phyloP scores from a whole-genome alignment of 2,113 vertebrate species.

The Muntiacus reevesi region DNA sequence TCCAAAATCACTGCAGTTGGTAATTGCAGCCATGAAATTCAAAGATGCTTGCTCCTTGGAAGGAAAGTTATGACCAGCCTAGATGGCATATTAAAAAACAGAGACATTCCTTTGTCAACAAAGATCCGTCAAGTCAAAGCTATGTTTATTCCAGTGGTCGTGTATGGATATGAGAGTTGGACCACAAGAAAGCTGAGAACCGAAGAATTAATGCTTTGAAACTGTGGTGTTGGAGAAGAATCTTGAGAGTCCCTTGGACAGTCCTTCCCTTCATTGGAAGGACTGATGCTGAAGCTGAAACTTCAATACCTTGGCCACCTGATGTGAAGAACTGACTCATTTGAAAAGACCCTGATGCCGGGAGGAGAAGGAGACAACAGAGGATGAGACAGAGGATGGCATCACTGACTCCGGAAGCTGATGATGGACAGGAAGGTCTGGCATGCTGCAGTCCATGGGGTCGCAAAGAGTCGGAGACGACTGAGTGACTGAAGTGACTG shows the following conservation, averaged over 20 bases:
- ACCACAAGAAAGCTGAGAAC: not conserved
- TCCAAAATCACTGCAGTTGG: not conserved
- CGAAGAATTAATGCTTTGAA: not conserved
- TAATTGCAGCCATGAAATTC: not conserved
- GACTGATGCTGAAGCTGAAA: not conserved
- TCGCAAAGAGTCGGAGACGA: rapidly evolving
- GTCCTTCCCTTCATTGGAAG: not conserved
- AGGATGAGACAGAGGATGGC: not conserved
- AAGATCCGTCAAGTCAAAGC: not conserved
- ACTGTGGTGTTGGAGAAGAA: not conserved
- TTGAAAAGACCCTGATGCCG: not conserved
- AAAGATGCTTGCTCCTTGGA: not conserved
- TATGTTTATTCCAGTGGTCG: not conserved
- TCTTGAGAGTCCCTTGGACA: not conserved
- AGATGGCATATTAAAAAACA: not conserved
- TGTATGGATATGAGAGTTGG: not conserved
- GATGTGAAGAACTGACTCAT: not conserved
- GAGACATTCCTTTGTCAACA: not conserved
- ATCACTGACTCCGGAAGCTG: not conserved
- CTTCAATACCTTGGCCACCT: not conserved
- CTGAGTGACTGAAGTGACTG: not conserved
- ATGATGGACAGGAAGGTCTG: not conserved
- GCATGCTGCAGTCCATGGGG: not conserved
- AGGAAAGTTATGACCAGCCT: not conserved
- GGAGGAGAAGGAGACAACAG: not conserved